phyloP scores from a whole-genome alignment of 2,888 invertebrate genomes.

The Thereva nobilitata region DNA sequence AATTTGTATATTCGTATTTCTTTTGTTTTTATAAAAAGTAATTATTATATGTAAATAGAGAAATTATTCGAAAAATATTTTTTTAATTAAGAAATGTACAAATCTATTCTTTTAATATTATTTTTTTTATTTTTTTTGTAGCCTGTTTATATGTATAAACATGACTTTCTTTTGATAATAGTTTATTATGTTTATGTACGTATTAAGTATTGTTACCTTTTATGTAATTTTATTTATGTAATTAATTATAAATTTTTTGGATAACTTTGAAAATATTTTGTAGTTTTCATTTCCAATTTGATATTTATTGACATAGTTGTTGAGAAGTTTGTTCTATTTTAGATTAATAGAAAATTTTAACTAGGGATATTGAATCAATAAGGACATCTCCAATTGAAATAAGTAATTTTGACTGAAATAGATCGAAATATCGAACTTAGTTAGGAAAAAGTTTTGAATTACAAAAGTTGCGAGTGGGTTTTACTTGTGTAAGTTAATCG shows the following conservation, averaged over 20 bases:
- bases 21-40: constrained; percentile 28
- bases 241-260: neutral
- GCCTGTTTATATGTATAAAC: constrained; percentile 24
- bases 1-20: too few species aligned
- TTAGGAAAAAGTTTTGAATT: too few species aligned
- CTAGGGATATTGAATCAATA: too few species aligned
- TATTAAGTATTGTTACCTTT: constrained; percentile 26
- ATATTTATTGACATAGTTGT: too few species aligned
- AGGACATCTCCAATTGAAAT: too few species aligned
- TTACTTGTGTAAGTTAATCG: too few species aligned
- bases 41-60: constrained; percentile 35
- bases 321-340: too few species aligned
- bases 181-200: constrained; percentile 14
- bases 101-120: constrained; percentile 1
- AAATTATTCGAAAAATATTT: neutral
- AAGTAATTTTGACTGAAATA: too few species aligned
- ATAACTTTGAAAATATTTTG: neutral
- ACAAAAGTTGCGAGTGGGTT: too few species aligned
- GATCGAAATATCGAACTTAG: too few species aligned
- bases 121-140: constrained; percentile 11
- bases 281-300: too few species aligned
- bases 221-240: constrained; percentile 32
- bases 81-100: neutral
- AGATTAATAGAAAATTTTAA: too few species aligned
- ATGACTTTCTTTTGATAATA: constrained; percentile 16